Evolutionary conservation across 2,797 vertebrate species (phyloP), one percentile per base, ranked within the genome.

Genomic region (Clamator glandarius): DNA sequence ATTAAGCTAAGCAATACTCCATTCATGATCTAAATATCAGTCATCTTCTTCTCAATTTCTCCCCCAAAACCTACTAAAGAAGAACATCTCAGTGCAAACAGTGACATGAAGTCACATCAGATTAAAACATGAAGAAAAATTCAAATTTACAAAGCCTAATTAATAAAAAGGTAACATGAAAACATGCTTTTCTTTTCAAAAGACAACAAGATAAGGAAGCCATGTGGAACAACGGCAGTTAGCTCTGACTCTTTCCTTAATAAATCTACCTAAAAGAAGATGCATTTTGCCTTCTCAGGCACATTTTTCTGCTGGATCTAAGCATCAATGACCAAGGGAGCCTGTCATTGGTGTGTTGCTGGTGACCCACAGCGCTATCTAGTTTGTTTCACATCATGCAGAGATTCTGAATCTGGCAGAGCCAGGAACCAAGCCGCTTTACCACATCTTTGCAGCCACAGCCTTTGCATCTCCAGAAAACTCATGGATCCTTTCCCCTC

Each of bases 1-100:
- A 90, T 96, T 95, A 91, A 94, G 69, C 70, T 69, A 91, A 90
- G 83, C 77, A 90, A 79, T 93, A 76, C 41, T 87, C 70, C 44
- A 41, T 51, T 88, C 55, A 67, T 82, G 48, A 35, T 68, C 57
- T 78, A 89, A 86, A 73, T 87, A 94, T 90, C 70, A 69, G 59
- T 64, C 77, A 78, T 61, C 69, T 90, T 86, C 48, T 62, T 26
- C 39, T 81, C 39, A 18, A 20, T 84, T 88, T 55, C 31, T 79
- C 16, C 39, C 63, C 4, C 20, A 75, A 88, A 93, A 62, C 11
- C 26, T 28, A 48, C 28, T 69, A 90, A 93, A 68, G 8, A 81
- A 75, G 11, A 23, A 86, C 15, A 14, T 12, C 29, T 62, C 5
- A 3, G 35, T 85, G 62, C 8, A 17, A 84, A 70, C 12, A 50